Base-by-base conservation (phyloP, 2,888 invertebrate genomes). In the Hydrotaea cyrtoneurina region DNA sequence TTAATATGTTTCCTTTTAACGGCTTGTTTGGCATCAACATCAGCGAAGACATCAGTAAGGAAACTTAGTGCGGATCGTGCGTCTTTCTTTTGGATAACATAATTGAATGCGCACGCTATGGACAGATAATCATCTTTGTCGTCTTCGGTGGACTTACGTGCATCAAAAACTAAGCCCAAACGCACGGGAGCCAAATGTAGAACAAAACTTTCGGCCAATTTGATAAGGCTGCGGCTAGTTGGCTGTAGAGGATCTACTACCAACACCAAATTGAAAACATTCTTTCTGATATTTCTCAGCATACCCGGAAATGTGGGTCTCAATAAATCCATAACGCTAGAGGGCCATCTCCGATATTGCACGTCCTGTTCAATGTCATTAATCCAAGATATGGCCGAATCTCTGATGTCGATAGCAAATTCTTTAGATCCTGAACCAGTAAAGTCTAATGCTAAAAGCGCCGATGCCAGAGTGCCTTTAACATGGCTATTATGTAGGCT, bases 261-360 rank as follows among this genome's bases (percentile, higher is more conserved):
- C 81, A 98, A 94, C 5, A 98, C 96, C 91, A 97, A 94, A 92
- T 97, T 97, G 88, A 96, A 97, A 26, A 98, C 94, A 93, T 98
- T 98, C 88, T 96, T 95, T 81, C 96, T 94, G 88, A 97, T 94
- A 90, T 97, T 97, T 86, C 99, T 94, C 83, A 99, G 93, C 98
- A 99, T 99, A 78, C 99, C 99, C 0, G 99, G 99, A 90, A 98
- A 99, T 0, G 98, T 98, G n/a, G 99, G 99, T 83, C 98, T 94
- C 86, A 99, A 93, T 85, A 99, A 93, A 89, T 99, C 98, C 93
- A 96, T 96, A 76, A 97, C 94, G 50, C 96, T 97, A 0, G 95
- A 93, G 0, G 98, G 96, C 99, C 99, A 99, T 78, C 96, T 94
- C 36, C 94, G 94, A 91, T 99, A 99, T 86, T 96, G 95, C 59